A percentile compares a stretch with the other conserved stretches of the same genome.
These are phyloP conservation scores for Drosophila burlai DNA, from an alignment of 1,140 invertebrate genomes.

Conservation along the genomic window DNA sequence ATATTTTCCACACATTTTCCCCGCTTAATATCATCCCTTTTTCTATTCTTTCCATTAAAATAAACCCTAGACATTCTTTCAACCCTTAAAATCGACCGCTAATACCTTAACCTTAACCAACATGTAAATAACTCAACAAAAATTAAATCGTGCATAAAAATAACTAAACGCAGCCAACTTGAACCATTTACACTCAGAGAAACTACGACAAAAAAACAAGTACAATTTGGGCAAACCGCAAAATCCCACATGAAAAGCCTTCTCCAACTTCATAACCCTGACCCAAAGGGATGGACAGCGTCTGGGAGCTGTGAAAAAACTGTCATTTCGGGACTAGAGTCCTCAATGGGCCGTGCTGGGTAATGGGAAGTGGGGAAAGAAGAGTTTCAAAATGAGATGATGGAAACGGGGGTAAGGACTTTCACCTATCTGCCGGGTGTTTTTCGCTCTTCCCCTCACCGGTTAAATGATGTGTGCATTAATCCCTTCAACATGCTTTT, in stretches of 20 bases:
- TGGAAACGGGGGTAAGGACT: slow-evolving; percentile 35
- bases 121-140: slow-evolving; percentile 45
- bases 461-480: slow-evolving; percentile 81
- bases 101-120: slow-evolving; percentile 25
- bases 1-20: not conserved
- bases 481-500: slow-evolving; percentile 77
- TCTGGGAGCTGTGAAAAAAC: slow-evolving; percentile 28
- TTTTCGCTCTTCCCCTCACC: slow-evolving; percentile 12
- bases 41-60: not conserved
- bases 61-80: not conserved
- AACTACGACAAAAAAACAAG: slow-evolving; percentile 12
- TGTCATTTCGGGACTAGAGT: slow-evolving; percentile 60
- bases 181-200: slow-evolving; percentile 49
- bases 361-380: slow-evolving; percentile 11
- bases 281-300: slow-evolving; percentile 35
- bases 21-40: not conserved
- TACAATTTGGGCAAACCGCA: slow-evolving; percentile 39
- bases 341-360: slow-evolving; percentile 24
- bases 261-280: slow-evolving; percentile 28
- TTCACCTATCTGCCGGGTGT: slow-evolving; percentile 41
- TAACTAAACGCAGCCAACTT: slow-evolving; percentile 58
- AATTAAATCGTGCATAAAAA: slow-evolving; percentile 79
- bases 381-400: slow-evolving; percentile 1
- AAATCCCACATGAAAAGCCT: slow-evolving; percentile 13
- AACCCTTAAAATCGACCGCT: slow-evolving; percentile 15